A percentile compares a stretch with the other conserved stretches of the same genome.
Evolutionary conservation across 2,888 invertebrate genomes (phyloP).

Genomic region (Eudasyphora cyanicolor): DNA sequence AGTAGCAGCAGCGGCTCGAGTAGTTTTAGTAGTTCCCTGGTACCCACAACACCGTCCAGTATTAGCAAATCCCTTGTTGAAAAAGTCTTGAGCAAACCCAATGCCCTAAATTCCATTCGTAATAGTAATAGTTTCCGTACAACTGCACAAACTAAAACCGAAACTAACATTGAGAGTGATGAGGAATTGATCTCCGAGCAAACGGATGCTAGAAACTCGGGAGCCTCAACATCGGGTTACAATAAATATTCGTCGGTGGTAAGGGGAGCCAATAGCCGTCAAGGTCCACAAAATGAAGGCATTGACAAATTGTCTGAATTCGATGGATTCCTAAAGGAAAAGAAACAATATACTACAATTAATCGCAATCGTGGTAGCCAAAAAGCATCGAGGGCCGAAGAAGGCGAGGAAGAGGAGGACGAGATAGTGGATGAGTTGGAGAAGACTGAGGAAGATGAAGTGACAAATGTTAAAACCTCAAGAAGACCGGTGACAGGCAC

Average conservation of each 20-base stretch:
- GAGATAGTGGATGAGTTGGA: conserved; percentile 47
- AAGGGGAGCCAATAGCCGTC: conserved; percentile 82
- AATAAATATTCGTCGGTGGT: conserved; percentile 83
- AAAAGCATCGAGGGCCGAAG: conserved; percentile 73
- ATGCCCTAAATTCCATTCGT: conserved; percentile 74
- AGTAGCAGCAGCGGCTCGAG: conserved; percentile 75
- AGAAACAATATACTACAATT: conserved; percentile 86
- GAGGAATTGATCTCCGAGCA: conserved; percentile 48
- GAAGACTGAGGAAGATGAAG: conserved; percentile 41
- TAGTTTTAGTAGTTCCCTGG: conserved; percentile 73
- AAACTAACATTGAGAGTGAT: conserved; percentile 34
- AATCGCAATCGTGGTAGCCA: conserved; percentile 82
- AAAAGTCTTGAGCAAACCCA: conserved; percentile 83
- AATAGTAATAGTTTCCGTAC: conserved; percentile 73
- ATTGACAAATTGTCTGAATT: conserved; percentile 79
- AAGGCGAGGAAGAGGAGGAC: conserved; percentile 73
- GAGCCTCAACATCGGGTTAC: conserved; percentile 69
- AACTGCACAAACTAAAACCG: conserved; percentile 55
- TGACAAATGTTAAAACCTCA: conserved; percentile 59
- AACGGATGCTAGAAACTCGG: conserved; percentile 48
- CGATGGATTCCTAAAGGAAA: conserved; percentile 79
- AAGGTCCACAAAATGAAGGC: conserved; percentile 83
- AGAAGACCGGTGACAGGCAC: conserved; percentile 70
- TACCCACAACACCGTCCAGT: conserved; percentile 82
- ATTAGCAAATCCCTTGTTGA: conserved; percentile 90